Evolutionary conservation across 2,797 vertebrate genomes (phyloP).

Genomic region (Anguilla marmorata): DNA sequence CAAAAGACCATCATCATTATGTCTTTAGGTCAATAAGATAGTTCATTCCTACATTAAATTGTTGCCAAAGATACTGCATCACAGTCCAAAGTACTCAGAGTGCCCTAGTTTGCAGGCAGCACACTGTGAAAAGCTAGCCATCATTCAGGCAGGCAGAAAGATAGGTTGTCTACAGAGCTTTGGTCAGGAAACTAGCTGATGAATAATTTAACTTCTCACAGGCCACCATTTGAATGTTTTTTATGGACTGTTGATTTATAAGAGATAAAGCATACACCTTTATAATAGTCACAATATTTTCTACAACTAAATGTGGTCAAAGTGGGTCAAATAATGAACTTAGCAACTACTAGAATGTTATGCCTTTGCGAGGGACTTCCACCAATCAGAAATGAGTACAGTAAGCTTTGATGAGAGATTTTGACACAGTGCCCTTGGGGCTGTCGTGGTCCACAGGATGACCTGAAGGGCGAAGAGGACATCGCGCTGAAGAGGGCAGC

Average conservation of each 20-base stretch:
- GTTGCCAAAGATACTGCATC: background rate
- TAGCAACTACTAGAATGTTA: background rate
- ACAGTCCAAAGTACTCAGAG: background rate
- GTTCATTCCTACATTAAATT: too few species aligned
- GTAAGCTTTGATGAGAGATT: background rate
- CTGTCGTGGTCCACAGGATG: conserved; percentile 75
- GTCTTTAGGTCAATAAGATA: conserved; percentile 10
- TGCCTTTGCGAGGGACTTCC: background rate
- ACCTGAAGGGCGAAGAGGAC: conserved; percentile 90
- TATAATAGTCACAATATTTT: background rate
- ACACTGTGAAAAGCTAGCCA: background rate
- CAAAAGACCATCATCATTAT: background rate
- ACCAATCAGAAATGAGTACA: background rate
- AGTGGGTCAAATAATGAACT: background rate
- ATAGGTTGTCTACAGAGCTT: conserved; percentile 6
- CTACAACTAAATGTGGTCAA: background rate
- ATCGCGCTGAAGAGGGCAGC: conserved; percentile 93
- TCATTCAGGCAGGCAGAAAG: conserved; percentile 20
- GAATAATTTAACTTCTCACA: conserved; percentile 28
- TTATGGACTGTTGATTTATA: background rate
- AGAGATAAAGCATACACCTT: background rate
- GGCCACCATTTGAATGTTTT: background rate
- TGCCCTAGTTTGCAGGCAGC: background rate
- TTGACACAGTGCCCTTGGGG: background rate
- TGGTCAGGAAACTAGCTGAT: conserved; percentile 36